Evolutionary conservation across 2,113 vertebrate species (phyloP).

Genomic region (Pomatorhinus ruficollis): DNA sequence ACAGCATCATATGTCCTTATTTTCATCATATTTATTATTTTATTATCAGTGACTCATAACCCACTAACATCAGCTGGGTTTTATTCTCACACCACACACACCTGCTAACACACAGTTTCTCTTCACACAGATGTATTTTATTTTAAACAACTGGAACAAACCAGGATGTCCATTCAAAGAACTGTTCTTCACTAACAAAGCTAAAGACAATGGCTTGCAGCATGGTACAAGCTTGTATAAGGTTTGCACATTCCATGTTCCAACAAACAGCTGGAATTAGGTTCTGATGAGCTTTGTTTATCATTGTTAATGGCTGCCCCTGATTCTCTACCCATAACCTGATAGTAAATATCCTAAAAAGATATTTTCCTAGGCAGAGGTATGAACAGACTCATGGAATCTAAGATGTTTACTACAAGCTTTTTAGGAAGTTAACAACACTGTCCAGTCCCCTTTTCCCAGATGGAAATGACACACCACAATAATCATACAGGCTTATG

Average conservation of each 20-base stretch:
- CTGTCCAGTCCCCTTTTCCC: constrained; percentile 70
- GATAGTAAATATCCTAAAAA: constrained; percentile 50
- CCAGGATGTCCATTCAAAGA: not conserved
- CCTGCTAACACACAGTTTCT: not conserved
- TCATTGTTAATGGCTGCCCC: not conserved
- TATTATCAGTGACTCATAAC: not conserved
- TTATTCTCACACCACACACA: not conserved
- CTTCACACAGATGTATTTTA: not conserved
- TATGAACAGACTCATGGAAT: constrained; percentile 41
- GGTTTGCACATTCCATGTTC: constrained; percentile 27
- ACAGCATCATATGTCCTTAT: not conserved
- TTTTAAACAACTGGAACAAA: not conserved
- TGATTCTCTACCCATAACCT: not conserved
- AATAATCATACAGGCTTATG: constrained; percentile 68
- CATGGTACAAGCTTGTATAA: not conserved
- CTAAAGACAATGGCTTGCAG: constrained; percentile 45
- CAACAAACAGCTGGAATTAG: constrained; percentile 32
- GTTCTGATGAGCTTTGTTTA: not conserved
- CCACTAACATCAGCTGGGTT: not conserved
- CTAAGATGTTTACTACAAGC: constrained; percentile 27
- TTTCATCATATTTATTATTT: not conserved
- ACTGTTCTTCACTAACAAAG: not conserved
- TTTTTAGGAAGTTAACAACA: constrained; percentile 76
- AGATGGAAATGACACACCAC: constrained; percentile 73
- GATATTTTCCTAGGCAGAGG: constrained; percentile 31